Base-by-base conservation (phyloP, 1,140 invertebrate species). In the Pseudomyrmex sp. region DNA sequence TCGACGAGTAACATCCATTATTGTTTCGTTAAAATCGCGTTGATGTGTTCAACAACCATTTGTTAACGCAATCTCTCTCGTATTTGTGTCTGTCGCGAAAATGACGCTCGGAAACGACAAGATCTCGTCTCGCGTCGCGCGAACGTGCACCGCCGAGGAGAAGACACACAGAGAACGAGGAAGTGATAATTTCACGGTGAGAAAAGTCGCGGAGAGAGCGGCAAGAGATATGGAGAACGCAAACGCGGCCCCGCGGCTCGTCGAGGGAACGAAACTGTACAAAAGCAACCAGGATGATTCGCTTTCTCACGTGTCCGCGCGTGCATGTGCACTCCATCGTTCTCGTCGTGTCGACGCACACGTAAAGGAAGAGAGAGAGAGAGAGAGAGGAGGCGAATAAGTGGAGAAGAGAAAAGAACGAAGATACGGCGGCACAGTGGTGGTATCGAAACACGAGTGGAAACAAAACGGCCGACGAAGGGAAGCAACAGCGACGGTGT, bases 401-500 rank as follows among this genome's bases (percentile, higher is more conserved):
- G 18, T 58, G 62, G 65, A 73, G 15, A 23, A 82, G 76, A 68
- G 73, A 20, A 44, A 58, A 84, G 66, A 35, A 62, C 84, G 35
- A 35, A 35, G 35, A 62, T 86, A 62, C 69, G 63, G 65, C 68
- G 44, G 62, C 65, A 20, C 61, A 56, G 18, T 10, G 46, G 68
- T 44, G 44, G 44, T 68, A 63, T 82, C 77, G 86, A 82, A 80
- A 54, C 65, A 52, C 69, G 69, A 73, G 76, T 80, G 86, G 85
- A 87, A 87, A 86, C 79, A 74, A 83, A 87, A 83, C 66, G 85
- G 79, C 68, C 73, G 83, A 77, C 72, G 52, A 65, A 89, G 83
- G 83, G 83, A 87, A 86, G 82, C 56, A 70, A 88, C 75, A 66
- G 56, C 73, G 86, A 90, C 88, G 86, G 88, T 91, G 90, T 90